Percentiles rank a stretch among this genome's conserved stretches.
phyloP scores from a whole-genome alignment of 2,888 invertebrate species.

The Orthosia gracilis region DNA sequence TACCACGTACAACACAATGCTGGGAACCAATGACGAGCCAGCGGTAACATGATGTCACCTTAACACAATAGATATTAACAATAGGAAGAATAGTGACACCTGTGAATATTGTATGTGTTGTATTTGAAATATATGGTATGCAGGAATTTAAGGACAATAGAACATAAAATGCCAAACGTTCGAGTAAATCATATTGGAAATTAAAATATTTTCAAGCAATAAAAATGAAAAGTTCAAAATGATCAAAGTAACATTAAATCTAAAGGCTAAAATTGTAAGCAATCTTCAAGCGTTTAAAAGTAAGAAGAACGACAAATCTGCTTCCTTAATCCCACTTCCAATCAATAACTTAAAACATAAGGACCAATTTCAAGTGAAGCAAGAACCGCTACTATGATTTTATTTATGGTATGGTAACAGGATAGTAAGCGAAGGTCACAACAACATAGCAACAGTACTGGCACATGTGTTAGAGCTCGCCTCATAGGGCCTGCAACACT shows the following conservation, averaged over 20 bases:
- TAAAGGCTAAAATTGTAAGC: not conserved
- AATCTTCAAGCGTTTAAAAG: not conserved
- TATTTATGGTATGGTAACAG: conserved; percentile 4
- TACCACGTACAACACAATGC: conserved; percentile 70
- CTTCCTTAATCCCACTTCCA: not conserved
- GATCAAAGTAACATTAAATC: not conserved
- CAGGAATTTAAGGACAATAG: conserved; percentile 34
- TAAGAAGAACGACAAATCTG: not conserved
- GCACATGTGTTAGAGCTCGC: conserved; percentile 10
- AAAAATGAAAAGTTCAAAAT: not conserved
- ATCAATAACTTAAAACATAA: not conserved
- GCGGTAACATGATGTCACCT: conserved; percentile 64
- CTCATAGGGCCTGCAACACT: conserved; percentile 14
- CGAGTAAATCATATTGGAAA: not conserved
- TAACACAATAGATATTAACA: conserved; percentile 63
- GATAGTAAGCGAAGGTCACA: conserved; percentile 6
- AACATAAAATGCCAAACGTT: not conserved
- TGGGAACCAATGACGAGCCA: conserved; percentile 67
- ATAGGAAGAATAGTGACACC: conserved; percentile 62
- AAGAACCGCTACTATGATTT: not conserved
- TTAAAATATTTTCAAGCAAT: not conserved
- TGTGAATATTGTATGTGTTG: conserved; percentile 45
- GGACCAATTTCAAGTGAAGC: not conserved
- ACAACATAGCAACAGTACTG: conserved; percentile 17
- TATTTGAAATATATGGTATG: conserved; percentile 28